phyloP scores from a whole-genome alignment of 2,888 invertebrate genomes.

The Cryptocephalus primarius region DNA sequence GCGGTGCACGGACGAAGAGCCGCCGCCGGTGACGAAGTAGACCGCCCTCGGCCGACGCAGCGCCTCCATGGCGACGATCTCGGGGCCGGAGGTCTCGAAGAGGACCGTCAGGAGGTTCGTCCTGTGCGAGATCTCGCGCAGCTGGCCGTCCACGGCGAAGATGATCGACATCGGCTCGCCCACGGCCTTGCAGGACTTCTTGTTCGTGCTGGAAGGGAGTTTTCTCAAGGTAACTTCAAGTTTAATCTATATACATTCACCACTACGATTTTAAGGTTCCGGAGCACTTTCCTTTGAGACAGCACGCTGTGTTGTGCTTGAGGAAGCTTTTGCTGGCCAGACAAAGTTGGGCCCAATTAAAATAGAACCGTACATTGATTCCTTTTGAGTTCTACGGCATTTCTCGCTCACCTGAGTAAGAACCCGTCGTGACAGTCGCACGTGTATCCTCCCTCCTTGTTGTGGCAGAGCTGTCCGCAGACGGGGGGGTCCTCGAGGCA shows the following conservation, averaged over 20 bases:
- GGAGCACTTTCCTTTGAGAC: no score
- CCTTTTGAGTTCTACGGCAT: no score
- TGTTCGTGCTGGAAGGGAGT: slow-evolving; percentile 41
- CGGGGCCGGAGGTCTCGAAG: slow-evolving; percentile 36
- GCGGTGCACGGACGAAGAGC: slow-evolving; percentile 35
- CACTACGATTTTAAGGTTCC: no score
- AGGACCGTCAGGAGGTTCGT: slow-evolving; percentile 31
- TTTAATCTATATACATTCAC: not conserved
- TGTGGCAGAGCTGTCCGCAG: slow-evolving; percentile 57
- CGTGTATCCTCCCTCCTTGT: slow-evolving; percentile 43
- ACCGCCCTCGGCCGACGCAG: slow-evolving; percentile 35
- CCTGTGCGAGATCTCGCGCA: slow-evolving; percentile 40
- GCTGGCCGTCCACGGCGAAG: slow-evolving; percentile 45
- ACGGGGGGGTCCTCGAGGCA: slow-evolving; percentile 44
- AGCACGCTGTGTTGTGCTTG: no score
- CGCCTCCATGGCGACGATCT: slow-evolving; percentile 45
- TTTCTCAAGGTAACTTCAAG: no score
- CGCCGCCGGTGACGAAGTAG: slow-evolving; percentile 40
- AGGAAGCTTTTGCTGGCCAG: no score
- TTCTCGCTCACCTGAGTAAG: slow-evolving; percentile 38
- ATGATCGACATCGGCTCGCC: slow-evolving; percentile 44
- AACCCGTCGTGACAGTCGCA: slow-evolving; percentile 53
- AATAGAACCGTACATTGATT: no score
- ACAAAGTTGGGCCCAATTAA: no score
- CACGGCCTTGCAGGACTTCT: slow-evolving; percentile 55